A percentile compares a stretch with the other conserved stretches of the same genome.
Conservation (phyloP, 2,888 invertebrate species). For the Atrina japonica region DNA sequence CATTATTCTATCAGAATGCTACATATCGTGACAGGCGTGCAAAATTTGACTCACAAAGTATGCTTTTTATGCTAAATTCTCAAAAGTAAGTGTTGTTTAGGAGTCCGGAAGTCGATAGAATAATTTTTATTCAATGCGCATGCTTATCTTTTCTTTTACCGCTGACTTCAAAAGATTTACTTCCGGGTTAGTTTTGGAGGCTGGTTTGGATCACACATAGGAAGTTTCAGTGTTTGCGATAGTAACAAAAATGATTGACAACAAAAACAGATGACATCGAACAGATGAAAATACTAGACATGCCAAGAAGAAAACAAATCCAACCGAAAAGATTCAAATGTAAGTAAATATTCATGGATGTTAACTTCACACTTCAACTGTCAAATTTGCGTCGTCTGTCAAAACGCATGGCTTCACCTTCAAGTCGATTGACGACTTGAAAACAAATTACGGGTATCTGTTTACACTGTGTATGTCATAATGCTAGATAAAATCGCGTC, state of each 20-base stretch:
- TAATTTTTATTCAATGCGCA: conserved; percentile 35
- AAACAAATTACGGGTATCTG: conserved; percentile 51
- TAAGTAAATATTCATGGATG: conserved; percentile 59
- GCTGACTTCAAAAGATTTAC: conserved; percentile 47
- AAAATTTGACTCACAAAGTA: too few species aligned
- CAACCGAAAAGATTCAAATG: conserved; percentile 83
- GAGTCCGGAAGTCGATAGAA: conserved; percentile 13
- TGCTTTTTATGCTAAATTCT: too few species aligned
- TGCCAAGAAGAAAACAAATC: conserved; percentile 81
- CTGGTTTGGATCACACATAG: conserved; percentile 44
- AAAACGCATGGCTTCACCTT: conserved; percentile 31
- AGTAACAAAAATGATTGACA: conserved; percentile 33
- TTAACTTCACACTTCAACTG: conserved; percentile 26
- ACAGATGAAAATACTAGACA: conserved; percentile 49
- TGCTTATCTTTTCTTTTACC: conserved; percentile 47
- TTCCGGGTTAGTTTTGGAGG: conserved; percentile 65
- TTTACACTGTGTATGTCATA: conserved; percentile 43
- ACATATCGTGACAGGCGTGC: too few species aligned
- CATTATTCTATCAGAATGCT: too few species aligned
- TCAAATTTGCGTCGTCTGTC: conserved; percentile 41
- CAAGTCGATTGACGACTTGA: conserved; percentile 22
- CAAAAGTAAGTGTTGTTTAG: neutral
- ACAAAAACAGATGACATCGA: conserved; percentile 38
- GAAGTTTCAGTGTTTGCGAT: conserved; percentile 35
- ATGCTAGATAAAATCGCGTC: conserved; percentile 26